These are phyloP conservation scores for Pilophorus perplexus DNA, from an alignment of 2,888 invertebrate genomes.

Conservation along the genomic window DNA sequence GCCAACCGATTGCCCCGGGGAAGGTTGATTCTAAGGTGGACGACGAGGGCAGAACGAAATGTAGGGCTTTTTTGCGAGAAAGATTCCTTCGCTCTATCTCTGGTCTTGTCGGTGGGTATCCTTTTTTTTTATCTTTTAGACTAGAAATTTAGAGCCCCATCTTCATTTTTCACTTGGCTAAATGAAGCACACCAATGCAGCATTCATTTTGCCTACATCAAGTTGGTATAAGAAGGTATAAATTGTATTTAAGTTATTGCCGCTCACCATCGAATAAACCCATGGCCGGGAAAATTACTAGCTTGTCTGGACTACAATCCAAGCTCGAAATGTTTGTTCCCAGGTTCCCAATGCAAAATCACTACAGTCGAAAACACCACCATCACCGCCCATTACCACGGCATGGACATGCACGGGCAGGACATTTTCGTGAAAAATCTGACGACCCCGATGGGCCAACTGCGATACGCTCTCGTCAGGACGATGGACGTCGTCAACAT, in stretches of 20 bases:
- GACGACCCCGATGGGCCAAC: conserved; percentile 34
- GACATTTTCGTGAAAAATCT: conserved; percentile 38
- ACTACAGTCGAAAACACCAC: conserved; percentile 33
- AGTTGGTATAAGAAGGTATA: too few species aligned
- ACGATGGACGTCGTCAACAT: conserved; percentile 35
- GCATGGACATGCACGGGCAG: conserved; percentile 38
- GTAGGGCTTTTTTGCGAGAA: conserved; percentile 27
- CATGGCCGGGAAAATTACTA: too few species aligned
- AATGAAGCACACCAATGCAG: too few species aligned
- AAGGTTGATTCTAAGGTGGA: too few species aligned
- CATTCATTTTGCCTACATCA: too few species aligned
- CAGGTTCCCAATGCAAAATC: conserved; percentile 35
- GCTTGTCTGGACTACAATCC: too few species aligned
- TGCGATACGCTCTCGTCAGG: conserved; percentile 29
- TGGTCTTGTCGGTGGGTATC: conserved; percentile 28
- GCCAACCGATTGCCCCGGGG: not conserved
- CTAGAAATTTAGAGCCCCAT: too few species aligned
- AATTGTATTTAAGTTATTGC: too few species aligned
- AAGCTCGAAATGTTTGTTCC: too few species aligned
- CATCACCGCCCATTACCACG: conserved; percentile 34
- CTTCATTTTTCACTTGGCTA: too few species aligned
- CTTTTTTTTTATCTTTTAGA: too few species aligned
- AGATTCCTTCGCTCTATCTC: conserved; percentile 29
- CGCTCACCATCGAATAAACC: too few species aligned
- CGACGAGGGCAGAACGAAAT: conserved; percentile 14